A percentile compares a stretch with the other conserved stretches of the same genome.
These are phyloP conservation scores for Drosophila equinoxialis DNA, from an alignment of 1,140 invertebrate species.

Conservation along the genomic window DNA sequence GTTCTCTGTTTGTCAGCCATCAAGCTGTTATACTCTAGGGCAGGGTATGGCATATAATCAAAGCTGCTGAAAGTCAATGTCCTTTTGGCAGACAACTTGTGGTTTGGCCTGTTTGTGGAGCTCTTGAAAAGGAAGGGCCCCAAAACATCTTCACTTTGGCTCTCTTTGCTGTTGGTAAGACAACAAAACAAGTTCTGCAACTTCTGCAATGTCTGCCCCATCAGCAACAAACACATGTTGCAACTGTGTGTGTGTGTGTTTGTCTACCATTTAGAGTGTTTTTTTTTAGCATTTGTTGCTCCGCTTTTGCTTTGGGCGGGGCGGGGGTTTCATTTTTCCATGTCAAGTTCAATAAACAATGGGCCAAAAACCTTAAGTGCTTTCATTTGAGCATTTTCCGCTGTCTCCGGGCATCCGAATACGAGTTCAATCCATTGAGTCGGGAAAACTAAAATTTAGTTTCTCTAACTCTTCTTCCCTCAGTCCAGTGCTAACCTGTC, in stretches of 20 bases:
- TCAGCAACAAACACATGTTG: neutral
- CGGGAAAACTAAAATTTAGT: neutral
- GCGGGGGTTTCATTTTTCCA: slow-evolving; percentile 3
- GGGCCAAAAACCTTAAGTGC: neutral
- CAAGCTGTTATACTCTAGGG: too few relatives aligned
- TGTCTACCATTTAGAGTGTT: neutral
- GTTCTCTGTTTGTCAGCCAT: too few relatives aligned
- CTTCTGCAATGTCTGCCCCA: slow-evolving; percentile 11
- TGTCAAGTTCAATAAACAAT: slow-evolving; percentile 34
- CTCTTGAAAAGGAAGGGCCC: slow-evolving; percentile 32
- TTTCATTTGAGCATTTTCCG: neutral
- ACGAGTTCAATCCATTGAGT: neutral
- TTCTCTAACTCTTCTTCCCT: neutral
- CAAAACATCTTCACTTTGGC: neutral
- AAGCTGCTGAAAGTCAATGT: slow-evolving; percentile 66
- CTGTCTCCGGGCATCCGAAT: neutral
- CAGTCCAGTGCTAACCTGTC: neutral
- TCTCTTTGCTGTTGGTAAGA: slow-evolving; percentile 6
- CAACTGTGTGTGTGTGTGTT: neutral
- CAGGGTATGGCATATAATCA: slow-evolving; percentile 38
- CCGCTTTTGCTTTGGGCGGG: neutral
- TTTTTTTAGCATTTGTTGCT: neutral
- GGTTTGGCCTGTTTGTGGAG: slow-evolving; percentile 36
- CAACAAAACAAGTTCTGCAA: slow-evolving; percentile 39
- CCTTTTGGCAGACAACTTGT: slow-evolving; percentile 52